Evolutionary conservation across 1,140 invertebrate genomes (phyloP), one percentile per base, ranked within the genome.

Genomic region (Laupala kohalensis): DNA sequence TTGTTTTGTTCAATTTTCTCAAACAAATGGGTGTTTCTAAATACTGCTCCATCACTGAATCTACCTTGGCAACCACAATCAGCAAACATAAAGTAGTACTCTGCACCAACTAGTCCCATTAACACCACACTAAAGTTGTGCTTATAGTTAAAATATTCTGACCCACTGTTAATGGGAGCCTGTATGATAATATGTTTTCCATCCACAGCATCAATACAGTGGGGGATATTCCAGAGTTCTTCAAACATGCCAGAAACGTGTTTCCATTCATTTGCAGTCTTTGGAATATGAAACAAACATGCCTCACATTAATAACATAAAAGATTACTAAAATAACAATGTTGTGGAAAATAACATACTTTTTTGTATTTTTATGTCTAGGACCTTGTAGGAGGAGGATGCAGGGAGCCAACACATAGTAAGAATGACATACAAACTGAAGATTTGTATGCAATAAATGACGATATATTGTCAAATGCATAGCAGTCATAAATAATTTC

Each of bases 171-270:
- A 67, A 67, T 28, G 29, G 79, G 79, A 25, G 27, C 53, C 71
- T 73, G 25, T 69, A 77, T 78, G 15, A 74, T 70, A 71, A 81
- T 72, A 73, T 83, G 81, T 72, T 80, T 83, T 30, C 80, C 80
- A 77, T 82, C 80, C 66, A 81, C 74, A 6, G 77, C 77, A 24
- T 76, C 79, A 53, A 80, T 24, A 66, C 77, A 80, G 72, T 79
- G 75, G 63, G 77, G 75, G 73, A 78, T 80, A 71, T 80, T 74
- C 76, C 78, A 80, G 37, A n/a, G n/a, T n/a, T 72, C 80, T 67
- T 73, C 68, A 15, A 75, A 64, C 69, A 75, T 76, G n/a, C n/a
- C n/a, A n/a, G n/a, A n/a, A 67, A 77, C 76, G 71, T 69, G 66
- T 70, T 75, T 75, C 78, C 77, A 79, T 62, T 77, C 72, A 65